Evolutionary conservation across 1,140 invertebrate species (phyloP).

Genomic region (Pteromalus puparum): DNA sequence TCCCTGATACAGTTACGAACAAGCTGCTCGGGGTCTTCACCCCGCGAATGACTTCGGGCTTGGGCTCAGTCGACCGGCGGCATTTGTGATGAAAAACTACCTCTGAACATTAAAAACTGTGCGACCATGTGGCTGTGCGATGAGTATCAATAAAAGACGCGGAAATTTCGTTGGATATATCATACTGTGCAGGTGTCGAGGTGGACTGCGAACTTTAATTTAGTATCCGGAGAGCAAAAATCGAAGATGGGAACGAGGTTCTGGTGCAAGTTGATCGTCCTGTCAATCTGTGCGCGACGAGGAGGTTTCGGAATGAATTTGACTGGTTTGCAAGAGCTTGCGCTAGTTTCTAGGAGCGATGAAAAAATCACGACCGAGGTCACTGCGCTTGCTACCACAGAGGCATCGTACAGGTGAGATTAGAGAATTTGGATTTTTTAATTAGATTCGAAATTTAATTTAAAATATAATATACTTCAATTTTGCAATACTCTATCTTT

Average conservation of each 20-base stretch:
- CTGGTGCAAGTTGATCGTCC: slow-evolving; percentile 54
- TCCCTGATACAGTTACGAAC: slow-evolving; percentile 69
- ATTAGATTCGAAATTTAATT: too few species aligned
- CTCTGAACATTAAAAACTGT: neutral
- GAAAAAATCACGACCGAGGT: slow-evolving; percentile 55
- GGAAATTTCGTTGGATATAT: too few species aligned
- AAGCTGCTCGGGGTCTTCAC: slow-evolving; percentile 1
- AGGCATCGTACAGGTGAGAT: slow-evolving; percentile 61
- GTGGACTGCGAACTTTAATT: too few species aligned
- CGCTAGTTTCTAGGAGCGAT: slow-evolving; percentile 40
- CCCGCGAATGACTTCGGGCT: neutral
- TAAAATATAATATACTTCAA: too few species aligned
- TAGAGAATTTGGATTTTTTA: too few species aligned
- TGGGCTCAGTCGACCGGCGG: neutral
- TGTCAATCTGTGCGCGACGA: slow-evolving; percentile 54
- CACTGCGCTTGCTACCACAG: slow-evolving; percentile 58
- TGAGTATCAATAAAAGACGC: neutral
- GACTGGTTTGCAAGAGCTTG: neutral
- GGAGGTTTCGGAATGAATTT: slow-evolving; percentile 48
- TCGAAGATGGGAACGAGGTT: slow-evolving; percentile 53
- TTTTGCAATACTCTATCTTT: too few species aligned
- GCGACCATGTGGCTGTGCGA: neutral
- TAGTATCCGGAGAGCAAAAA: neutral
- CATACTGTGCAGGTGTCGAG: too few species aligned
- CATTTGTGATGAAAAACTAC: neutral